Conservation (phyloP, 2,888 invertebrate genomes). For the Thumatha senex region DNA sequence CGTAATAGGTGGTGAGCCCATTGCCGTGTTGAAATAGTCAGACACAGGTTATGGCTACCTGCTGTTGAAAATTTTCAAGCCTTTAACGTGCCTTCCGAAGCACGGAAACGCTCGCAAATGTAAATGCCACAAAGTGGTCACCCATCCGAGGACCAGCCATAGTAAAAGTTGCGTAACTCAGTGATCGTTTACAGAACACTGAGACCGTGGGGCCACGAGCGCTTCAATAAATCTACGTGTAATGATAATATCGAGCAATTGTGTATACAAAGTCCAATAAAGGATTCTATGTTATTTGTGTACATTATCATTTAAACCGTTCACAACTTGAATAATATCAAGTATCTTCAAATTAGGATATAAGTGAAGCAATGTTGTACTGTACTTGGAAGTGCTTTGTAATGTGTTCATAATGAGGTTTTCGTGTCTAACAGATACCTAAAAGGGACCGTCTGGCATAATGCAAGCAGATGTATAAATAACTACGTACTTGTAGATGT, state of each 20-base stretch:
- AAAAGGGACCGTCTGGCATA: slow-evolving; percentile 15
- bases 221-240: slow-evolving; percentile 32
- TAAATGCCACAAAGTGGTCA: too few species aligned
- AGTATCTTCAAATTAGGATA: slow-evolving; percentile 22
- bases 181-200: too few species aligned
- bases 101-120: slow-evolving; percentile 16
- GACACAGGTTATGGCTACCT: too few species aligned
- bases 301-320: slow-evolving; percentile 8
- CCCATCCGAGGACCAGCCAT: too few species aligned
- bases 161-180: too few species aligned
- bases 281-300: slow-evolving; percentile 26
- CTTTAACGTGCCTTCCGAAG: too few species aligned
- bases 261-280: slow-evolving; percentile 46
- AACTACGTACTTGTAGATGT: background rate
- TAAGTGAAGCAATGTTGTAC: slow-evolving; percentile 20
- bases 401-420: slow-evolving; percentile 24
- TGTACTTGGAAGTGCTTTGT: slow-evolving; percentile 20
- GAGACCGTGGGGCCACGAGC: too few species aligned
- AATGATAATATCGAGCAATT: slow-evolving; percentile 28
- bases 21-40: too few species aligned
- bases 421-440: slow-evolving; percentile 23
- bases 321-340: slow-evolving; percentile 3
- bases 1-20: too few species aligned
- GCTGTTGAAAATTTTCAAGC: too few species aligned
- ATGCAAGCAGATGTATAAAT: slow-evolving; percentile 5